Conservation (phyloP, 1,140 invertebrate species). For the Euura saliciscinereae region DNA sequence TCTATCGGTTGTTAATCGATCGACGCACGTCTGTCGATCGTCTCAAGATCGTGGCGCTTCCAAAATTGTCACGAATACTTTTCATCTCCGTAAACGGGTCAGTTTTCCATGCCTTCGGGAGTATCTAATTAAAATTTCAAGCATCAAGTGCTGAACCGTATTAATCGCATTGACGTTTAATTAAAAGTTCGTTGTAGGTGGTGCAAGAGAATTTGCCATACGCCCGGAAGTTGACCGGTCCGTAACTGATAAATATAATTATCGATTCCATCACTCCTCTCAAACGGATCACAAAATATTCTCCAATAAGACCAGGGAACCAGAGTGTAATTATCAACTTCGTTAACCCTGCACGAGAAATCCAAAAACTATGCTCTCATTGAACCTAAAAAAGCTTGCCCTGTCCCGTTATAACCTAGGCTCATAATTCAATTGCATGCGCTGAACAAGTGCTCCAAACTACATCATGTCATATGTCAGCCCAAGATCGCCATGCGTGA, state of each 20-base stretch:
- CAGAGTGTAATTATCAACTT: slow-evolving; percentile 5
- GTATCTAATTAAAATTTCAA: background rate
- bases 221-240: background rate
- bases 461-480: too few relatives aligned
- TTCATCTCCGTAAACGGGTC: background rate
- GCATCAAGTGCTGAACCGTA: background rate
- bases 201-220: background rate
- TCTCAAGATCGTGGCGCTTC: background rate
- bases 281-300: background rate
- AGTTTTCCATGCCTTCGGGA: background rate
- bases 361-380: too few relatives aligned
- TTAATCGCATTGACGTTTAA: slow-evolving; percentile 7
- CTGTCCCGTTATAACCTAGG: too few relatives aligned
- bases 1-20: too few relatives aligned
- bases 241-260: background rate
- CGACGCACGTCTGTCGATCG: too few relatives aligned
- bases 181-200: background rate
- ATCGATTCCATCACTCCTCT: background rate
- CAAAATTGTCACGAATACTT: background rate
- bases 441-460: too few relatives aligned
- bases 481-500: too few relatives aligned
- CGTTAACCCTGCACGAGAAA: background rate
- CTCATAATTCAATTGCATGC: too few relatives aligned
- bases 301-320: background rate
- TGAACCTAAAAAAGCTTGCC: too few relatives aligned